These are phyloP conservation scores for Mystacides longicornis DNA, from an alignment of 2,888 invertebrate species.

Conservation along the genomic window DNA sequence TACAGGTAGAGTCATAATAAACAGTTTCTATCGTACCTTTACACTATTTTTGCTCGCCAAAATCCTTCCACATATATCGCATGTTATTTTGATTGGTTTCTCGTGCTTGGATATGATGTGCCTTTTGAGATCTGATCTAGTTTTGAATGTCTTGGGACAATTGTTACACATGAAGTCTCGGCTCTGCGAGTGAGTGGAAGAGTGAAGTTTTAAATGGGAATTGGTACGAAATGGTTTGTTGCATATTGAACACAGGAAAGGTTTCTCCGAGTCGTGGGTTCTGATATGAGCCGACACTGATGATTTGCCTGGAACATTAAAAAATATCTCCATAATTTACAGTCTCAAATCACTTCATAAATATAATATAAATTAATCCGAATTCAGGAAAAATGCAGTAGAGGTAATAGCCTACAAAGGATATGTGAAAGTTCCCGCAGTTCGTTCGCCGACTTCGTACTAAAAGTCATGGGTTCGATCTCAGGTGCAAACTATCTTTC, in stretches of 20 bases:
- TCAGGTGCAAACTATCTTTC: no score
- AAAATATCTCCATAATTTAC: not conserved
- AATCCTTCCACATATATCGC: constrained; percentile 21
- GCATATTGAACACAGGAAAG: not conserved
- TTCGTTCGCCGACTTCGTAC: no score
- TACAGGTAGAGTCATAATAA: not conserved
- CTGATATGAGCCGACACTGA: not conserved
- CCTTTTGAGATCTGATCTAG: constrained; percentile 18
- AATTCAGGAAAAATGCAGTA: no score
- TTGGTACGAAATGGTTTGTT: constrained; percentile 11
- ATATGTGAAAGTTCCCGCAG: no score
- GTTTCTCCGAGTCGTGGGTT: not conserved
- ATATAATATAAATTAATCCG: no score
- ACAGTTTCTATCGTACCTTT: constrained; percentile 10
- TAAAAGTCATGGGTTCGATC: no score
- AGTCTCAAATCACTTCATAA: not conserved
- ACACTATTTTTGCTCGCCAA: constrained; percentile 19
- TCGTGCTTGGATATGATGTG: constrained; percentile 18
- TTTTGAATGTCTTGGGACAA: constrained; percentile 20
- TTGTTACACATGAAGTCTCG: constrained; percentile 21
- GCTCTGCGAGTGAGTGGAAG: constrained; percentile 18
- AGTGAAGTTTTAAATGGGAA: constrained; percentile 19
- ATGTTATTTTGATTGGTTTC: constrained; percentile 14
- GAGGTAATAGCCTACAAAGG: no score
- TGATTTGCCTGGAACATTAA: not conserved